These are phyloP conservation scores for Lepidostoma basale DNA, from an alignment of 1,140 invertebrate species.

Conservation along the genomic window DNA sequence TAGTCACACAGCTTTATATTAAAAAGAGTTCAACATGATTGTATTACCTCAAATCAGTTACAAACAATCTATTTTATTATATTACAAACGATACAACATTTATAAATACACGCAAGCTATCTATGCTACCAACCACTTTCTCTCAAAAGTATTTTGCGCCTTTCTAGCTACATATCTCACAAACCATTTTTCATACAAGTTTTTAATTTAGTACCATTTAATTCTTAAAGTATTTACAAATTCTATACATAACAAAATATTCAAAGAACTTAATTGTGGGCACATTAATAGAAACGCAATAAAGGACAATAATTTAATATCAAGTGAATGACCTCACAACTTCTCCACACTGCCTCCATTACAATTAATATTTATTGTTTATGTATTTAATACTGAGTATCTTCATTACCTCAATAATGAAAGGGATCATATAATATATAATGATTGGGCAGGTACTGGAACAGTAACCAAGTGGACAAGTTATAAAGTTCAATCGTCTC, in stretches of 20 bases:
- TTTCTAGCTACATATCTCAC: not conserved
- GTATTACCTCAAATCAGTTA: slow-evolving; percentile 38
- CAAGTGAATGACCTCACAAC: too few species aligned
- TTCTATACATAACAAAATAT: slow-evolving; percentile 23
- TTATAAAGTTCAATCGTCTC: too few species aligned
- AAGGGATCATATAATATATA: too few species aligned
- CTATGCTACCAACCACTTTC: slow-evolving; percentile 20
- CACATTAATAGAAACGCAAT: not conserved
- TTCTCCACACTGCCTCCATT: too few species aligned
- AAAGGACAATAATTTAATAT: too few species aligned
- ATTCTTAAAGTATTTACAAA: slow-evolving; percentile 24
- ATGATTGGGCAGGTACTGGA: too few species aligned
- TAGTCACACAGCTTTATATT: slow-evolving; percentile 41
- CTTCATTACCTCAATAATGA: too few species aligned
- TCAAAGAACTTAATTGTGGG: not conserved
- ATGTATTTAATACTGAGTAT: too few species aligned
- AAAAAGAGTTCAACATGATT: slow-evolving; percentile 45
- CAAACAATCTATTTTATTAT: slow-evolving; percentile 44
- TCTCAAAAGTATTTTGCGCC: slow-evolving; percentile 4
- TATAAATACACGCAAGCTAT: slow-evolving; percentile 46
- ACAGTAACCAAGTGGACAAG: too few species aligned
- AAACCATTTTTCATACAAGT: not conserved
- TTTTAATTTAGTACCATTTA: slow-evolving; percentile 1
- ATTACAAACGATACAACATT: slow-evolving; percentile 47
- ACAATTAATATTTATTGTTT: too few species aligned